A percentile compares a stretch with the other conserved stretches of the same genome.
Evolutionary conservation across 2,797 vertebrate genomes (phyloP).

Genomic region (Todus mexicanus): DNA sequence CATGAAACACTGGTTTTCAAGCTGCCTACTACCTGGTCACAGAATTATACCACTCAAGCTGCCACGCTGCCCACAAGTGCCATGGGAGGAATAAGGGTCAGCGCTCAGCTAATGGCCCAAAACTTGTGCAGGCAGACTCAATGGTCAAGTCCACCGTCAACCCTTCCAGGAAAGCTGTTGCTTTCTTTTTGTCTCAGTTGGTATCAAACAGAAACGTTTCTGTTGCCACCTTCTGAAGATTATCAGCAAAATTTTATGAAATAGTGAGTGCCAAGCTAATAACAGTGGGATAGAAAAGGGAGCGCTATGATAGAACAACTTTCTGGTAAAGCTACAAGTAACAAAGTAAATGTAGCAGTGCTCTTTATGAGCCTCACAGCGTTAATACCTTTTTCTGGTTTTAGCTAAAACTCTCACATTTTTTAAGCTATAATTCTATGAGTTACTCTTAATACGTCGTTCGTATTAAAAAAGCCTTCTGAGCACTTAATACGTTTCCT

Average conservation of each 20-base stretch:
- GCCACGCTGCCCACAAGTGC: background rate
- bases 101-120: background rate
- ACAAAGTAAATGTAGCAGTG: background rate
- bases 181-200: background rate
- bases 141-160: background rate
- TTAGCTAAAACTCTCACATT: background rate
- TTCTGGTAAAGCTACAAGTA: background rate
- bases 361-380: background rate
- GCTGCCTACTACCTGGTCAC: background rate
- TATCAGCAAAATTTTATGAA: background rate
- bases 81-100: background rate
- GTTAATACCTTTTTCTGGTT: background rate
- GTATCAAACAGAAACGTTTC: background rate
- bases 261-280: background rate
- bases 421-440: background rate
- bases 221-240: background rate
- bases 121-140: background rate
- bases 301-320: background rate
- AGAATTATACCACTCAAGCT: background rate
- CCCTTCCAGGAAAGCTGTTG: background rate
- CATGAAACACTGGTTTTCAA: background rate
- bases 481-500: background rate
- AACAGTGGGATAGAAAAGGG: background rate
- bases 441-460: background rate
- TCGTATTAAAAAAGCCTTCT: background rate